Conservation (phyloP, 2,797 vertebrate genomes). For the Typhlichthys eigenmanni region DNA sequence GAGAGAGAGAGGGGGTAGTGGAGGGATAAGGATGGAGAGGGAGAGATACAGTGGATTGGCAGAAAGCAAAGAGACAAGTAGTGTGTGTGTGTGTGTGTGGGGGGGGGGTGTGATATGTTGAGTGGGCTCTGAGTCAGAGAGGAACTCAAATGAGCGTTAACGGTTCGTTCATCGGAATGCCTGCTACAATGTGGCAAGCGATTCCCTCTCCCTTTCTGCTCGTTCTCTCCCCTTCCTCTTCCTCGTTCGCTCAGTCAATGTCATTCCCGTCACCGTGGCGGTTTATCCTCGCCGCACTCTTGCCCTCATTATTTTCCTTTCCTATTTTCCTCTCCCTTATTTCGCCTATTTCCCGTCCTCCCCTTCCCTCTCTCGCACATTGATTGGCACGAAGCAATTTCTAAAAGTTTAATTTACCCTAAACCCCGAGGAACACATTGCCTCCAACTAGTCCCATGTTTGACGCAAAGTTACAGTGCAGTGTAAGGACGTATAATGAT, state of each 20-base stretch:
- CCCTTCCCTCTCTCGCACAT: constrained; percentile 30
- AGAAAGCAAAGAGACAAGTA: constrained; percentile 56
- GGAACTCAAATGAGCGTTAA: constrained; percentile 55
- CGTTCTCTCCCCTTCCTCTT: constrained; percentile 16
- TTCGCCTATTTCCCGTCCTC: constrained; percentile 27
- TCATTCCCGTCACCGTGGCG: constrained; percentile 67
- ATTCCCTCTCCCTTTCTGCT: constrained; percentile 32
- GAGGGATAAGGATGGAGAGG: constrained; percentile 39
- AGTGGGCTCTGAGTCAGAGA: constrained; percentile 44
- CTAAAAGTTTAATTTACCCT: constrained; percentile 74
- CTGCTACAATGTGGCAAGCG: not conserved
- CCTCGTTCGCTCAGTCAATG: constrained; percentile 67
- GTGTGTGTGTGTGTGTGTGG: constrained; percentile 39
- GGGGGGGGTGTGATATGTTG: constrained; percentile 3
- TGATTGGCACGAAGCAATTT: constrained; percentile 76
- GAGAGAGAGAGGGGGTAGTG: constrained; percentile 18
- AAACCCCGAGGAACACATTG: constrained; percentile 70
- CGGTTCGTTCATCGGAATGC: not conserved
- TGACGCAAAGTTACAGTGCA: constrained; percentile 57
- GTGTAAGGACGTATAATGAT: constrained; percentile 69
- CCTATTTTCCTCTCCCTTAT: constrained; percentile 50
- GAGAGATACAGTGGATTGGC: constrained; percentile 47
- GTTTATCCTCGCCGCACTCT: constrained; percentile 70
- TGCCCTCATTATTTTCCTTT: constrained; percentile 75
- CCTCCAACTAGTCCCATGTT: constrained; percentile 70